These are phyloP conservation scores for Pseudochirops cupreus DNA, from an alignment of 2,797 vertebrate genomes.

Conservation along the genomic window DNA sequence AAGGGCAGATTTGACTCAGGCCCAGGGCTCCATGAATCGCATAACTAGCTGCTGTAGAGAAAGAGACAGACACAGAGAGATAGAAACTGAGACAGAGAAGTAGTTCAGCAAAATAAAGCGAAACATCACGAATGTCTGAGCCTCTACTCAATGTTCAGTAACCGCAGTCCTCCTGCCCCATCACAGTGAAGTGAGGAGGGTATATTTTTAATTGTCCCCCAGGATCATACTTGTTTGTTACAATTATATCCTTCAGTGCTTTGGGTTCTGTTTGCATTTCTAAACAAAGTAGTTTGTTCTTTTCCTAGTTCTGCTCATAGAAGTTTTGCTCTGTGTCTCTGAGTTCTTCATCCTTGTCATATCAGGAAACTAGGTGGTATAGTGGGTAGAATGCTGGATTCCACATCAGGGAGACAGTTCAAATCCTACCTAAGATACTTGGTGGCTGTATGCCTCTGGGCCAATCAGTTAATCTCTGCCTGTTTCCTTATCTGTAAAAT, in stretches of 20 bases:
- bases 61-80: neutral
- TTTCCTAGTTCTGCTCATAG: neutral
- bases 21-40: neutral
- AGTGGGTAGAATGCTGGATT: neutral
- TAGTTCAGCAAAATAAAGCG: neutral
- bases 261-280: neutral
- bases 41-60: neutral
- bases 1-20: neutral
- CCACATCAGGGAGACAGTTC: neutral
- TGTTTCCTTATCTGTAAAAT: neutral
- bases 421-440: neutral
- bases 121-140: neutral
- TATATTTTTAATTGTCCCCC: neutral
- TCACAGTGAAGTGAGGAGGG: neutral
- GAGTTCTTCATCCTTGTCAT: neutral
- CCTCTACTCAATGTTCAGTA: neutral
- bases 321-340: neutral
- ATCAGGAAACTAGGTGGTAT: neutral
- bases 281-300: neutral
- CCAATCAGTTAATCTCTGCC: neutral
- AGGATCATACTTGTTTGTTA: neutral
- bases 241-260: neutral
- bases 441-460: neutral
- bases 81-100: neutral
- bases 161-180: neutral